Conservation (phyloP, 1,140 invertebrate genomes). For the Acyrthosiphon pisum region DNA sequence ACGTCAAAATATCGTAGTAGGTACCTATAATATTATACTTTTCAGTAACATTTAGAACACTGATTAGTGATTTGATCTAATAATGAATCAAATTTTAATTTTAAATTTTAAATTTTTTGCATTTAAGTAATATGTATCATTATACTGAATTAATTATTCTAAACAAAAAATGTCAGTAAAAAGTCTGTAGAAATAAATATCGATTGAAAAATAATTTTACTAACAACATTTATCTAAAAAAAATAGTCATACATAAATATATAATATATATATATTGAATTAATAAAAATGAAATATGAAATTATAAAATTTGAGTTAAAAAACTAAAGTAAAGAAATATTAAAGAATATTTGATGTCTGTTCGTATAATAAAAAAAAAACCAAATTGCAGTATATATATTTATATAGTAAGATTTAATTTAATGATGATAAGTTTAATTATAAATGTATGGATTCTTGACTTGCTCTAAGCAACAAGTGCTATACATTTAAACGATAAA, state of each 20-base stretch:
- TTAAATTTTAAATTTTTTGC: background rate
- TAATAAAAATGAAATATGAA: background rate
- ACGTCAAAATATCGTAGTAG: too few relatives aligned
- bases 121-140: background rate
- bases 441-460: background rate
- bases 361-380: background rate
- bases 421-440: background rate
- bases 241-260: background rate
- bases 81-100: background rate
- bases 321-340: too few relatives aligned
- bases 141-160: background rate
- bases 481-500: background rate
- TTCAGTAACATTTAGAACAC: background rate
- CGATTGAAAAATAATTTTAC: background rate
- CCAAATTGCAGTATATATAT: background rate
- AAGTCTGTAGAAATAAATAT: background rate
- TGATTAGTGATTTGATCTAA: background rate
- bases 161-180: background rate
- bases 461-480: background rate
- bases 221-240: background rate
- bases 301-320: background rate
- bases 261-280: too few relatives aligned
- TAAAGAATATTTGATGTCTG: too few relatives aligned
- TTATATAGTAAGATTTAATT: background rate
- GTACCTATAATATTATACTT: background rate